phyloP scores from a whole-genome alignment of 2,797 vertebrate species.

The Parauchenoglanis ngamensis region DNA sequence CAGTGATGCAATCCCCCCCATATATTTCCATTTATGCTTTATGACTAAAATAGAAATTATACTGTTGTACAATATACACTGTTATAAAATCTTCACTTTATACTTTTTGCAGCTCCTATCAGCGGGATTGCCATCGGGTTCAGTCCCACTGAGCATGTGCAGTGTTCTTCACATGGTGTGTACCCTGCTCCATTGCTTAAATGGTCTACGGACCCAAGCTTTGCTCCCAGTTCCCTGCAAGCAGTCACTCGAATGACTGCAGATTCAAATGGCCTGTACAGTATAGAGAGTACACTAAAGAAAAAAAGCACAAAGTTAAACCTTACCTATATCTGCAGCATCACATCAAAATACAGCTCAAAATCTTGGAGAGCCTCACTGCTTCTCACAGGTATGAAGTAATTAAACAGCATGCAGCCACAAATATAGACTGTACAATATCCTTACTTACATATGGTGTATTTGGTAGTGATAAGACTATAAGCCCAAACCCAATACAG shows the following conservation, averaged over 20 bases:
- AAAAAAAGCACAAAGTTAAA: conserved; percentile 27
- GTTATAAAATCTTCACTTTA: neutral
- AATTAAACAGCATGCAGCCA: neutral
- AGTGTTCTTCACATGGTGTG: conserved; percentile 52
- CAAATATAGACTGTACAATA: neutral
- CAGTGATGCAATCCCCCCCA: neutral
- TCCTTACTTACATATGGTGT: neutral
- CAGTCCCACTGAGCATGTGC: conserved; percentile 31
- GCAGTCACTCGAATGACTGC: conserved; percentile 39
- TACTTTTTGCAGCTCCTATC: conserved; percentile 54
- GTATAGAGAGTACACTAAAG: conserved; percentile 47
- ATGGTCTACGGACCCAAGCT: conserved; percentile 53
- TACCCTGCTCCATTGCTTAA: conserved; percentile 56
- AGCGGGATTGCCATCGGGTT: conserved; percentile 44
- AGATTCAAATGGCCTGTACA: conserved; percentile 40
- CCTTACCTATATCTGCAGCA: conserved; percentile 54
- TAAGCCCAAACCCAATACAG: neutral
- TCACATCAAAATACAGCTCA: conserved; percentile 52
- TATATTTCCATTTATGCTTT: neutral
- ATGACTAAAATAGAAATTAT: neutral
- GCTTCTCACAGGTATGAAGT: conserved; percentile 53
- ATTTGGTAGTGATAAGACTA: neutral
- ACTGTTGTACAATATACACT: neutral
- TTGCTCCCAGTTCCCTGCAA: conserved; percentile 11
- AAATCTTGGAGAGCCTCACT: conserved; percentile 55